A percentile compares a stretch with the other conserved stretches of the same genome.
These are phyloP conservation scores for Papilio elwesi DNA, from an alignment of 2,888 invertebrate genomes.

Conservation along the genomic window DNA sequence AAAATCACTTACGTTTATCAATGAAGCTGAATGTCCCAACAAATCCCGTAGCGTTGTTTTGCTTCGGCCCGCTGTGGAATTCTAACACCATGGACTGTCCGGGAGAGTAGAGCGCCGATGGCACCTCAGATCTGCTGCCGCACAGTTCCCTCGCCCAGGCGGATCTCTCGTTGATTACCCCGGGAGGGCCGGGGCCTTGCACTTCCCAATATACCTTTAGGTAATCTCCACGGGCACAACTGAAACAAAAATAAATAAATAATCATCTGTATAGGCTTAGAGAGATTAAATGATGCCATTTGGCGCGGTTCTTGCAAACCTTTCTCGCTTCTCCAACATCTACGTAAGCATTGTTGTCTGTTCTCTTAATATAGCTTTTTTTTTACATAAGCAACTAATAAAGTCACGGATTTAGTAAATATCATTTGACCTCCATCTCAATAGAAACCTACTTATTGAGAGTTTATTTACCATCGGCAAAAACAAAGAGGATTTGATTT, in stretches of 20 bases:
- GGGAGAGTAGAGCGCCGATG: constrained; percentile 90
- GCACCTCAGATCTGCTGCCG: constrained; percentile 87
- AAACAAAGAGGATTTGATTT: no score
- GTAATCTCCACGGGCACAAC: constrained; percentile 90
- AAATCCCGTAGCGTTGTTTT: constrained; percentile 87
- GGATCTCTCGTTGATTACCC: constrained; percentile 89
- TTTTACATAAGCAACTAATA: no score
- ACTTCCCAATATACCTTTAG: constrained; percentile 92
- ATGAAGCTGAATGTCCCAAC: constrained; percentile 90
- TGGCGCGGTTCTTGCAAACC: no score
- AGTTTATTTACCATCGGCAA: no score
- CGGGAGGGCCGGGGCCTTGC: constrained; percentile 87
- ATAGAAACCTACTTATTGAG: no score
- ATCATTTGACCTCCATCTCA: no score
- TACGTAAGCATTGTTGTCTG: no score
- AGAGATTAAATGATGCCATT: no score
- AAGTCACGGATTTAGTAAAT: no score
- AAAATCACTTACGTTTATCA: constrained; percentile 87
- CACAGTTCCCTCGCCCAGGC: constrained; percentile 90
- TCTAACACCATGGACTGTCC: constrained; percentile 89
- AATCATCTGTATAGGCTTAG: no score
- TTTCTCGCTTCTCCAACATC: no score
- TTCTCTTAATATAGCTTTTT: no score
- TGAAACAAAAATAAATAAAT: constrained; percentile 74
- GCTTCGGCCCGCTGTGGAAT: constrained; percentile 86